Conservation (phyloP, 2,888 invertebrate species). For the Pyrochroa serraticornis region DNA sequence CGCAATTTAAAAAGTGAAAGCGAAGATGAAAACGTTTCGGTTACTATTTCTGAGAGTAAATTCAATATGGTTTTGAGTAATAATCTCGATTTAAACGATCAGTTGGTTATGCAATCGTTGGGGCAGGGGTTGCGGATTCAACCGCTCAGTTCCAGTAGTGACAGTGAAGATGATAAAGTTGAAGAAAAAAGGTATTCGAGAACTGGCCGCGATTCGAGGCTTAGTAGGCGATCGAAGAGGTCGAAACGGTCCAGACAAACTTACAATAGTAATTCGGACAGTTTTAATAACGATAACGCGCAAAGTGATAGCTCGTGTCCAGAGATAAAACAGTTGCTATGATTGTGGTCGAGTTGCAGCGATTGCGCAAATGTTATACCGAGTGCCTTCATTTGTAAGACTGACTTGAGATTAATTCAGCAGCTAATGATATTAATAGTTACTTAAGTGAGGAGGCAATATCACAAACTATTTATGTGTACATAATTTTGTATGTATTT, state of each 20-base stretch:
- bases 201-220: constrained; percentile 41
- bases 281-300: constrained; percentile 9
- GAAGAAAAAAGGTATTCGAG: constrained; percentile 13
- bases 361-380: background rate
- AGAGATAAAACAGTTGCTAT: constrained; percentile 7
- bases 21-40: constrained; percentile 57
- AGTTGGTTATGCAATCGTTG: constrained; percentile 54
- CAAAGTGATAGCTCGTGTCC: constrained; percentile 22
- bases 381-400: constrained; percentile 6
- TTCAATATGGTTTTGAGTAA: constrained; percentile 51
- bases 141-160: constrained; percentile 38
- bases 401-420: background rate
- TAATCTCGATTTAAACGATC: constrained; percentile 54
- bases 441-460: too few relatives aligned
- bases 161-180: constrained; percentile 2
- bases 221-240: constrained; percentile 39
- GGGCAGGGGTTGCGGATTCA: constrained; percentile 50
- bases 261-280: constrained; percentile 40
- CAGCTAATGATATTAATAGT: background rate
- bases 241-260: constrained; percentile 37
- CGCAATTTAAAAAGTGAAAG: constrained; percentile 44
- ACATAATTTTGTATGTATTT: constrained; percentile 2
- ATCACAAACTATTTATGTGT: constrained; percentile 7
- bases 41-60: constrained; percentile 55
- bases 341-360: background rate